These are phyloP conservation scores for Phataginus tricuspis DNA, from an alignment of 2,797 vertebrate species.

Conservation along the genomic window DNA sequence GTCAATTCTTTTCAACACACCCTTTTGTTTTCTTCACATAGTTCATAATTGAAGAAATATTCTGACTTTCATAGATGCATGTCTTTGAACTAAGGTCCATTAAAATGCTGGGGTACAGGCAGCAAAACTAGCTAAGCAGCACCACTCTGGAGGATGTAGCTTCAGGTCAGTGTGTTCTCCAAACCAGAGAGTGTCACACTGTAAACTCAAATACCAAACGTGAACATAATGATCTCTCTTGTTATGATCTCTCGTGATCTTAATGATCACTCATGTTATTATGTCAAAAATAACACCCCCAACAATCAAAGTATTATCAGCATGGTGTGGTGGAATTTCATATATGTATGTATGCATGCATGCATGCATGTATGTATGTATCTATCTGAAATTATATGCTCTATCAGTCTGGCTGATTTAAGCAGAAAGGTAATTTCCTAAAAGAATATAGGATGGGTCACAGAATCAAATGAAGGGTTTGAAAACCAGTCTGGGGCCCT, in stretches of 20 bases:
- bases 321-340: background rate
- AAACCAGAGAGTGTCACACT: background rate
- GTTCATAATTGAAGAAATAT: background rate
- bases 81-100: background rate
- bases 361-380: background rate
- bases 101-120: background rate
- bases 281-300: background rate
- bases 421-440: constrained; percentile 39
- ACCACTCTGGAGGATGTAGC: background rate
- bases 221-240: background rate
- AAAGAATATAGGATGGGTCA: background rate
- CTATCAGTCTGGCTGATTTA: background rate
- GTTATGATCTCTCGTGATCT: background rate
- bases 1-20: background rate
- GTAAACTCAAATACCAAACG: background rate
- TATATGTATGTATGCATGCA: background rate
- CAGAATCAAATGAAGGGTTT: background rate
- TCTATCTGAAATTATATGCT: background rate
- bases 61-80: background rate
- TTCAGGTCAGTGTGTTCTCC: background rate
- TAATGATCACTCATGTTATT: background rate
- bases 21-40: background rate
- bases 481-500: background rate
- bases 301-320: background rate
- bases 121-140: background rate